phyloP scores from a whole-genome alignment of 2,113 vertebrate species.

The western clawed frog (Xenopus tropicalis) region UCB_Xtro_10.0 CM004451.2:66782001-66782500 shows the following conservation, averaged over 20 bases:
- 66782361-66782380: constrained; percentile 62
- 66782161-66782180: constrained; percentile 78
- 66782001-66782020: constrained; percentile 3
- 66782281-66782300: constrained; percentile 72
- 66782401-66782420: constrained; percentile 64
- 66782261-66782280: constrained; percentile 78
- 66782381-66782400: constrained; percentile 67
- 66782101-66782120: constrained; percentile 60
- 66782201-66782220: constrained; percentile 71
- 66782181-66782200: constrained; percentile 74
- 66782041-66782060: not conserved
- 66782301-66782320: constrained; percentile 84
- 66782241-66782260: constrained; percentile 75
- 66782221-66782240: constrained; percentile 74
- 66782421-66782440: constrained; percentile 58
- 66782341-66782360: constrained; percentile 79
- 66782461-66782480: not conserved
- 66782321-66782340: constrained; percentile 77
- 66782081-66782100: constrained; percentile 65
- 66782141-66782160: constrained; percentile 73
- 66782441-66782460: constrained; percentile 51
- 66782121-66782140: constrained; percentile 79
- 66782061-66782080: constrained; percentile 50
- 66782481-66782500: not conserved
- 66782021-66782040: not conserved